phyloP scores from a whole-genome alignment of 2,113 vertebrate species.

The Entelurus aequoreus region DNA sequence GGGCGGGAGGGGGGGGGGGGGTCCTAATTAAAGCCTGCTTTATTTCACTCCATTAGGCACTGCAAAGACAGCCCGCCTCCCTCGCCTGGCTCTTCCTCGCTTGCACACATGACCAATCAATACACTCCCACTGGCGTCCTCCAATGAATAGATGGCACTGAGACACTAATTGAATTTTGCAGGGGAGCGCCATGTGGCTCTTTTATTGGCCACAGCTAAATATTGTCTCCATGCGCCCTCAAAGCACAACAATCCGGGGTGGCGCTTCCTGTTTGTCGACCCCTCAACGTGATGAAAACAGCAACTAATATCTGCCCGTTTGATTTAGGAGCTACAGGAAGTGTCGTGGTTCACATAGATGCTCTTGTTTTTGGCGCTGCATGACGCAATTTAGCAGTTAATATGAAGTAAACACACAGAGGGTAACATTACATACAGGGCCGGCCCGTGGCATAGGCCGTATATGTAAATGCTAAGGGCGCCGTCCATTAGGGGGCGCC shows the following conservation, averaged over 20 bases:
- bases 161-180: constrained; percentile 88
- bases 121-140: constrained; percentile 82
- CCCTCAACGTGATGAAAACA: not conserved
- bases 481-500: too few species aligned
- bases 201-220: constrained; percentile 27
- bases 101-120: constrained; percentile 86
- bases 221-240: not conserved
- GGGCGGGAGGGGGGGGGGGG: constrained; percentile 33
- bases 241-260: not conserved
- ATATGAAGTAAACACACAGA: too few species aligned
- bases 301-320: too few species aligned
- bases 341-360: too few species aligned
- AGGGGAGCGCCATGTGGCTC: constrained; percentile 40
- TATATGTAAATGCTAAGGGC: too few species aligned
- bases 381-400: too few species aligned
- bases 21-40: constrained; percentile 94
- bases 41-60: constrained; percentile 94
- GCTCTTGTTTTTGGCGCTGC: too few species aligned
- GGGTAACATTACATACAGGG: too few species aligned
- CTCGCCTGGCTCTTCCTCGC: constrained; percentile 55
- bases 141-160: constrained; percentile 80
- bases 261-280: not conserved
- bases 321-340: too few species aligned
- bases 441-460: too few species aligned
- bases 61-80: not conserved